Base-by-base conservation (phyloP, 2,888 invertebrate genomes). In the Athalia rosae region DNA sequence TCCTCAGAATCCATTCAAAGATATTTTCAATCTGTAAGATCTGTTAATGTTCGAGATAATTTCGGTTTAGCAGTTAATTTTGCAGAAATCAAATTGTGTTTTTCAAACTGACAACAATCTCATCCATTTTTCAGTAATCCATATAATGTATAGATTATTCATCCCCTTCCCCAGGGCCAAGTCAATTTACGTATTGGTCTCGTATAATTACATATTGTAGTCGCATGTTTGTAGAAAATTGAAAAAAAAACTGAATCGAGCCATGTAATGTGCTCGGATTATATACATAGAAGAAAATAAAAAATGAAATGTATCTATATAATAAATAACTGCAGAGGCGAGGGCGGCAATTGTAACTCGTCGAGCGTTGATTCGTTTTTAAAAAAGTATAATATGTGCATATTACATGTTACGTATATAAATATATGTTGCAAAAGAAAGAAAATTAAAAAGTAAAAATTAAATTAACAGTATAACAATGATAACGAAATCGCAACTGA, bases 141-240 rank as follows among this genome's bases (percentile, higher is more conserved):
- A 53, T 50, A 41, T 28, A 28, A 28, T 53, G 15, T 53, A 53
- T 67, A 50, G 53, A 50, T 67, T 50, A 50, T 53, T 11, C 7
- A 50, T 41, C 48, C 53, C 67, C 45, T 58, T 58, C 9, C 15
- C 43, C 58, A 71, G 45, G 71, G 58, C 15, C 71, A 13, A 71
- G 58, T 71, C 71, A 71, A 58, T 71, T 71, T 71, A 58, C 45
- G 58, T 58, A 58, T 53, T n/a, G 11, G 56, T 71, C 43, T 50
- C 56, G 58, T 58, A 58, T 3, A 56, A 58, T n/a, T 13, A 61
- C 15, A 15, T 13, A 45, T 28, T 67, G 13, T 59, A 67, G 11
- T 67, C 67, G 67, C 67, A 67, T 67, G 67, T 67, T 67, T 53
- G 53, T 48, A 9, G 53, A 53, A 53, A 53, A 4, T 53, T 3